Evolutionary conservation across 2,888 invertebrate genomes (phyloP).

Genomic region (Enchytraeus crypticus): DNA sequence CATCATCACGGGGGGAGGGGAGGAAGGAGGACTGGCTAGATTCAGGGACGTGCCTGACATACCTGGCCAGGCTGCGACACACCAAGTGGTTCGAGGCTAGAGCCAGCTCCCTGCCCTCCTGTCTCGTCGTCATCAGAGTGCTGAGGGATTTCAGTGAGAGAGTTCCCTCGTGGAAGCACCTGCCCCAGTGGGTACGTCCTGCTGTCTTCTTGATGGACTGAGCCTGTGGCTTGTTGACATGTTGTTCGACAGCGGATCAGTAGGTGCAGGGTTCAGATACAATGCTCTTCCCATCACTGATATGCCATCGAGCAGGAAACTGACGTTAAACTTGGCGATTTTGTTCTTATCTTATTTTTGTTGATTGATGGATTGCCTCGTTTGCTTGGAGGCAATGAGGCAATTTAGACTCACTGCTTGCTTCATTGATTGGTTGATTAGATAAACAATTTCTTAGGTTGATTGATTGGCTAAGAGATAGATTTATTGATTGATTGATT

Average conservation of each 20-base stretch:
- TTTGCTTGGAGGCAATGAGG: too few species aligned
- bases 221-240: not conserved
- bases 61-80: constrained; percentile 1
- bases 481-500: too few species aligned
- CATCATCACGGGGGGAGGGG: too few species aligned
- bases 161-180: constrained; percentile 84
- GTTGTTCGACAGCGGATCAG: too few species aligned
- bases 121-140: constrained; percentile 90
- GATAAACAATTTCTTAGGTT: too few species aligned
- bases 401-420: too few species aligned
- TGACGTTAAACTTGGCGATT: too few species aligned
- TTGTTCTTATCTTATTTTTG: not conserved
- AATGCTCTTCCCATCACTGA: too few species aligned
- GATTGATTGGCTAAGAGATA: too few species aligned
- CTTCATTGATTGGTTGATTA: too few species aligned
- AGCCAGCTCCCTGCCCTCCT: constrained; percentile 86
- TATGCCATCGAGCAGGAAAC: too few species aligned
- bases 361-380: not conserved
- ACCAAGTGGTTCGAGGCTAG: constrained; percentile 60
- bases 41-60: not conserved
- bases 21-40: not conserved
- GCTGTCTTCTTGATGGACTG: not conserved
- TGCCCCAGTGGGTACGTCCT: constrained; percentile 75
- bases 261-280: too few species aligned
- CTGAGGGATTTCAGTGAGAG: constrained; percentile 89